phyloP scores from a whole-genome alignment of 2,797 vertebrate species.

The Sarcophilus harrisii region DNA sequence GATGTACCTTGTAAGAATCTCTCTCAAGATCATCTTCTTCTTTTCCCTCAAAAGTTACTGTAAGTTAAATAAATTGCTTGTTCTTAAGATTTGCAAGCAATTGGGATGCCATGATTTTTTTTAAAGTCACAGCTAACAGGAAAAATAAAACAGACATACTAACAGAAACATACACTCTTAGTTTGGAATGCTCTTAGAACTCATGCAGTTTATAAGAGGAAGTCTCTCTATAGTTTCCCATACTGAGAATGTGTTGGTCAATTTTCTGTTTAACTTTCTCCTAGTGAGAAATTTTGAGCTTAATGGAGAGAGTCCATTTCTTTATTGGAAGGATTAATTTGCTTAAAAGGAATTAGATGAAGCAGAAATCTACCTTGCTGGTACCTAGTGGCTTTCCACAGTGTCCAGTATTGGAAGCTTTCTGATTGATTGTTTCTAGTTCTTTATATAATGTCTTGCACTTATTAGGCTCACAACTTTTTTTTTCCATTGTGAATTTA shows the following conservation, averaged over 20 bases:
- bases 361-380: background rate
- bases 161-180: conserved; percentile 37
- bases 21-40: background rate
- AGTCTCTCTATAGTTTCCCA: background rate
- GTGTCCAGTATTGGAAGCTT: background rate
- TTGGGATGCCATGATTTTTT: background rate
- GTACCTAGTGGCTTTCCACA: background rate
- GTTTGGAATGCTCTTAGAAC: conserved; percentile 13
- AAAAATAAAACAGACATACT: conserved; percentile 30
- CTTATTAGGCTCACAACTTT: background rate
- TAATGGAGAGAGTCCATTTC: background rate
- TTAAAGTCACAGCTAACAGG: background rate
- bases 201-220: background rate
- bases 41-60: background rate
- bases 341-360: background rate
- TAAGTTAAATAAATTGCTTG: background rate
- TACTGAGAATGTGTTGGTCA: background rate
- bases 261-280: background rate
- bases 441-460: background rate
- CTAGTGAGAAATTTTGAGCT: background rate
- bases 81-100: background rate
- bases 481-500: background rate
- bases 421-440: background rate
- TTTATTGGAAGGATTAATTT: background rate
- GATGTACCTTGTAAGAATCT: conserved; percentile 55